These are phyloP conservation scores for Ictidomys tridecemlineatus DNA, from an alignment of 2,113 vertebrate genomes.

Conservation along the genomic window DNA sequence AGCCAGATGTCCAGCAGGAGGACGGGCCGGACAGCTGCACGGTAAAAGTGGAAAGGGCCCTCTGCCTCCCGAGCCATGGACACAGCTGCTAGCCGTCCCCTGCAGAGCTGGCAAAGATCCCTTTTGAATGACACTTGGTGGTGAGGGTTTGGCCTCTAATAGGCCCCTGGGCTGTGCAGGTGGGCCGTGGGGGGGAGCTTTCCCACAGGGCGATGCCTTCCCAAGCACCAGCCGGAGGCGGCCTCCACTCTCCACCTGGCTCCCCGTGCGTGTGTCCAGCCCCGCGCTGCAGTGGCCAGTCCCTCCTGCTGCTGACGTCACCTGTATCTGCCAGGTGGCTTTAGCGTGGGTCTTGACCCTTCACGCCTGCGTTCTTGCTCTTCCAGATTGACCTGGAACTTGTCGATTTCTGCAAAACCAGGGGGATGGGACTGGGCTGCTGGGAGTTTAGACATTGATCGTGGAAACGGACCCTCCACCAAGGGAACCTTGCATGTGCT, in stretches of 20 bases:
- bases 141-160: rapidly evolving
- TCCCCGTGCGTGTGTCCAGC: too few species aligned
- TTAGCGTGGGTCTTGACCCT: neutral
- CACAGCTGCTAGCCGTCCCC: neutral
- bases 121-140: rapidly evolving
- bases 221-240: rapidly evolving
- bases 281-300: rapidly evolving
- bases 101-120: too few species aligned
- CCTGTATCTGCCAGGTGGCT: rapidly evolving
- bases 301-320: neutral
- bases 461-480: neutral
- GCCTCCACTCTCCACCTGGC: neutral
- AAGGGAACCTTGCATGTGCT: neutral
- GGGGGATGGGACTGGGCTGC: neutral
- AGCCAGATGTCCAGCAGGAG: neutral
- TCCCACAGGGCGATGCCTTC: neutral
- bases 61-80: rapidly evolving
- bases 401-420: neutral
- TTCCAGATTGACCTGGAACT: neutral
- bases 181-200: neutral
- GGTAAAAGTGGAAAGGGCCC: rapidly evolving
- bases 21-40: rapidly evolving
- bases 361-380: neutral
- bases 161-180: neutral
- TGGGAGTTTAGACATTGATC: neutral